Evolutionary conservation across 2,888 invertebrate genomes (phyloP).

Genomic region (Incurvaria masculella): DNA sequence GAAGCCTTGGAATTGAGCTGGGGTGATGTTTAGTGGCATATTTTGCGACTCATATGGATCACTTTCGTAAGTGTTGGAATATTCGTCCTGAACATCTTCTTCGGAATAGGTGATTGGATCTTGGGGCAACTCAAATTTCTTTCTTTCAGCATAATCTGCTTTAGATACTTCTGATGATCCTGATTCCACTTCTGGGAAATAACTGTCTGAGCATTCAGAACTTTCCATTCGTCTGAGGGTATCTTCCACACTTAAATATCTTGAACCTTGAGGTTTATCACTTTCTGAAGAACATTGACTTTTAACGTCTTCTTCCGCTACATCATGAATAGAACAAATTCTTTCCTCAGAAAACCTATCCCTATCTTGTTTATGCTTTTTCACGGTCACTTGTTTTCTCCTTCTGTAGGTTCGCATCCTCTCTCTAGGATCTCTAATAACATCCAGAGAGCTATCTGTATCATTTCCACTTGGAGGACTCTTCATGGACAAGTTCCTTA

Average conservation of each 20-base stretch:
- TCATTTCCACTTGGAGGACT: slow-evolving; percentile 74
- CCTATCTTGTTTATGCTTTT: slow-evolving; percentile 55
- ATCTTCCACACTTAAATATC: slow-evolving; percentile 42
- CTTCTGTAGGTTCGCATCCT: slow-evolving; percentile 66
- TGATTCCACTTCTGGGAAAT: slow-evolving; percentile 63
- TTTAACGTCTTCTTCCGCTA: slow-evolving; percentile 51
- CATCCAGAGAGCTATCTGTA: slow-evolving; percentile 67
- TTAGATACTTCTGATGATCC: slow-evolving; percentile 61
- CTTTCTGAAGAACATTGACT: slow-evolving; percentile 53
- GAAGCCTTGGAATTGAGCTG: slow-evolving; percentile 57
- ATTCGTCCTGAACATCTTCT: slow-evolving; percentile 53
- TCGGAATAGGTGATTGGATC: slow-evolving; percentile 50
- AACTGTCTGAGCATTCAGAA: slow-evolving; percentile 66
- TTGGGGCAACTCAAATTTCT: slow-evolving; percentile 32
- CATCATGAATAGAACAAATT: slow-evolving; percentile 43
- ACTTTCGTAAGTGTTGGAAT: slow-evolving; percentile 36
- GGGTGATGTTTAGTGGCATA: slow-evolving; percentile 45
- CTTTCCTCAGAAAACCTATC: slow-evolving; percentile 28
- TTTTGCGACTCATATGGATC: slow-evolving; percentile 41
- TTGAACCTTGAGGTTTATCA: slow-evolving; percentile 37
- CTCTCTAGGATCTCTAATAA: slow-evolving; percentile 65
- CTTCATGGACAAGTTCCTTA: slow-evolving; percentile 59
- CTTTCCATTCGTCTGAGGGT: slow-evolving; percentile 56
- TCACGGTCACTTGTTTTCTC: slow-evolving; percentile 60
- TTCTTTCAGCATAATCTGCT: slow-evolving; percentile 36